Evolutionary conservation across 2,113 vertebrate genomes (phyloP), one percentile per base, ranked within the genome.

Genomic region (Holacanthus passer): DNA sequence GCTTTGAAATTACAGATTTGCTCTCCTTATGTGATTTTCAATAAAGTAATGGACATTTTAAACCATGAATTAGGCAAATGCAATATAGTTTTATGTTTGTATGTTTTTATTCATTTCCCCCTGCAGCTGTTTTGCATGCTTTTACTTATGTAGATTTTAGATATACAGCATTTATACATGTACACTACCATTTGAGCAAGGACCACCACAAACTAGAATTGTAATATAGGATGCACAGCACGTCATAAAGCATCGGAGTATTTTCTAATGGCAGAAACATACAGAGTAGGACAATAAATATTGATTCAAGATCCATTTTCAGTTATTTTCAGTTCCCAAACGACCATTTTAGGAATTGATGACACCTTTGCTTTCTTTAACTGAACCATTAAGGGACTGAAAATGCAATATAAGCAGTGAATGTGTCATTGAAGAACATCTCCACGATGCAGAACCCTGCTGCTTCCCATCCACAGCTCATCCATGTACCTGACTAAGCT

Each of bases 301-400:
- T 35, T 41, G 19, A 78, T 43, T 82, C 59, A 60, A 0, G 32
- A 8, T 48, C 43, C 24, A 81, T 68, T 73, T 16, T 29, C 0
- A 22, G 29, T 63, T 47, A 77, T 53, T 67, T 58, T 20, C 65
- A 14, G 20, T 29, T 32, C 32, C 76, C 24, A 71, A 53, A 63
- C 35, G 37, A 27, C 27, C 13, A 31, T 53, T 79, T 71, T 10
- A 27, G 48, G 58, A 53, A 43, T 24, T 63, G 45, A 63, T 20
- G 20, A 27, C 13, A 35, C 27, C 17, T 74, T 37, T 29, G 5
- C 39, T 48, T 37, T 6, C 41, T 19, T 62, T 48, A 48, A 35
- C 43, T 64, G 73, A 11, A 52, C 24, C 39, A 67, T 67, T 56
- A 67, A 67, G 29, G 48, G 24, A 41, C 59, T 39, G 35, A 7